A percentile compares a stretch with the other conserved stretches of the same genome.
phyloP scores from a whole-genome alignment of 2,797 vertebrate species.

The Alectoris magna region DNA sequence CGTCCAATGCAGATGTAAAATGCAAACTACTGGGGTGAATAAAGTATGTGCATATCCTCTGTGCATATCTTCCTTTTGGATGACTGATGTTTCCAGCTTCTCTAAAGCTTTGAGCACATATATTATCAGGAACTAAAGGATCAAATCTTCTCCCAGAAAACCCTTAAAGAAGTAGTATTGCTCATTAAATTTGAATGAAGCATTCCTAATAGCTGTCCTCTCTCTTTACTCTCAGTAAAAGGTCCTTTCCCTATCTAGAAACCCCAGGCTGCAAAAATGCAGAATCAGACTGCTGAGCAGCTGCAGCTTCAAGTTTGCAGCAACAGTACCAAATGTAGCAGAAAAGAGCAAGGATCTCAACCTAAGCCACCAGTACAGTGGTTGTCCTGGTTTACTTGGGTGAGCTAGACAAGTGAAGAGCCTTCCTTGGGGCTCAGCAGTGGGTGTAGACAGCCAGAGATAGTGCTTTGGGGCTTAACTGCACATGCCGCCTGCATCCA shows the following conservation, averaged over 20 bases:
- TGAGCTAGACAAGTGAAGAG: rapidly evolving
- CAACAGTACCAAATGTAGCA: rapidly evolving
- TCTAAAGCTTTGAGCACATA: background rate
- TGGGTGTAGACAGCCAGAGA: background rate
- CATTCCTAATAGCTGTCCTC: background rate
- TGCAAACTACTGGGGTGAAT: slow-evolving; percentile 11
- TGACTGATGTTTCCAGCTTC: background rate
- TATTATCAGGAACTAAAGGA: background rate
- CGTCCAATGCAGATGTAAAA: background rate
- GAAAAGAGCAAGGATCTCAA: background rate
- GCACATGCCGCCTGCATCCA: background rate
- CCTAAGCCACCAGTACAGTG: background rate
- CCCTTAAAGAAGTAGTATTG: background rate
- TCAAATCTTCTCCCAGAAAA: background rate
- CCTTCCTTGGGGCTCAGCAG: too few relatives aligned
- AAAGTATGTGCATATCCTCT: background rate
- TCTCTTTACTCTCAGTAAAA: background rate
- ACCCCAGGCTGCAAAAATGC: background rate
- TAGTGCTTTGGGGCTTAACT: background rate
- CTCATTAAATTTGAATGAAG: background rate
- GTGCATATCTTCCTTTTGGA: background rate
- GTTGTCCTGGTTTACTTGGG: background rate
- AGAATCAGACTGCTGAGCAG: background rate
- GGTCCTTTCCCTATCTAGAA: background rate
- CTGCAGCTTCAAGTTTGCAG: background rate